phyloP scores from a whole-genome alignment of 2,797 vertebrate species.

The Pelodytes ibericus region DNA sequence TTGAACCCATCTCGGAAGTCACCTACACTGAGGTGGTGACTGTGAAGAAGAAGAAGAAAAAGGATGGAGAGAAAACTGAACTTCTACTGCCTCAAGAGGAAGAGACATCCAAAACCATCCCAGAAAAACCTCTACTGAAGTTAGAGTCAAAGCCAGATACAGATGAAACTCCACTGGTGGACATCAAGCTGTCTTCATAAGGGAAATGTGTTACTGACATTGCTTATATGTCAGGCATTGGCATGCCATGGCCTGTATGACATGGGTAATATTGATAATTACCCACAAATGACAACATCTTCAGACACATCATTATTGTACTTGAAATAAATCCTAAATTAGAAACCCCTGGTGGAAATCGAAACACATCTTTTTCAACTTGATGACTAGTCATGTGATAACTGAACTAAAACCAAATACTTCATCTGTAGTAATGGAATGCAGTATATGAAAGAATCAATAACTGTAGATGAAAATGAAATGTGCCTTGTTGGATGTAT shows the following conservation, averaged over 20 bases:
- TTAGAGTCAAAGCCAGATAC: constrained; percentile 74
- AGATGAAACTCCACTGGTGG: constrained; percentile 78
- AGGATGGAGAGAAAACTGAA: constrained; percentile 65
- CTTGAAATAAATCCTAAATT: background rate
- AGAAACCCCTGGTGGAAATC: too few species aligned
- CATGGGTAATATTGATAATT: background rate
- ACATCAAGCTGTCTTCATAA: constrained; percentile 89
- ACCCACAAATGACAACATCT: background rate
- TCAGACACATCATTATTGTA: background rate
- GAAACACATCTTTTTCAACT: too few species aligned
- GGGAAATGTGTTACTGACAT: background rate
- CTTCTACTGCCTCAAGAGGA: constrained; percentile 64
- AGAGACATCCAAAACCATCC: constrained; percentile 58
- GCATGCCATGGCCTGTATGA: background rate
- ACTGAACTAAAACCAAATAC: too few species aligned
- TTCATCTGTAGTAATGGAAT: too few species aligned
- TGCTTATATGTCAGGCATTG: background rate
- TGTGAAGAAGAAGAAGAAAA: constrained; percentile 79
- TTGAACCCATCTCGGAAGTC: constrained; percentile 78
- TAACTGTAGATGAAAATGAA: too few species aligned
- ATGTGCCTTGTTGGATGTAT: background rate
- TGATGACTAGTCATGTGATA: too few species aligned
- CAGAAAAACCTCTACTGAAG: constrained; percentile 69
- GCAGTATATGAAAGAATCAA: too few species aligned
- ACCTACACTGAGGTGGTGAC: constrained; percentile 80